Evolutionary conservation across 2,113 vertebrate species (phyloP), one percentile per base, ranked within the genome.

Genomic region (Chitala chitala): DNA sequence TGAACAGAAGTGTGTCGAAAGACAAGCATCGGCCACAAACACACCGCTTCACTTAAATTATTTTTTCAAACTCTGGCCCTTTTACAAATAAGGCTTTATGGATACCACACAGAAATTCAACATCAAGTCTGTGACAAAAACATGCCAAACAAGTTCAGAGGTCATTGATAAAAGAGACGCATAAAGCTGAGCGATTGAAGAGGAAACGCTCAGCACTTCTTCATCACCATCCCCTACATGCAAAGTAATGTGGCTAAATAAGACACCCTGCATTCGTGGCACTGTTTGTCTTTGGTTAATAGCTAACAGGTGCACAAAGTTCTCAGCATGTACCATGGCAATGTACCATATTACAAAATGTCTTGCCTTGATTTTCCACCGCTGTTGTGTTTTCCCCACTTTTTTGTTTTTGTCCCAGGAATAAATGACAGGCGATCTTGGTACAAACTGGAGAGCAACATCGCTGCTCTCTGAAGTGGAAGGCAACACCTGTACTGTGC

Each of bases 211-310:
- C 15, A 29, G 22, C 24, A 9, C 26, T 20, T 46, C 38, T 20
- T 22, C 5, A 42, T 10, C 38, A 5, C 26, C 54, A 1, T 9
- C 15, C 7, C n/a, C 4, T 31, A 38, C 48, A 26, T 6, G 31
- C 33, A n/a, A 12, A n/a, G 17, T 55, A 38, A 20, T 8, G 40
- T 46, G 42, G 10, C 38, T 5, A 66, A 66, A 75, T 77, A 74
- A 79, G 77, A 75, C 12, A 46, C 5, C 20, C 50, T 40, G 42
- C 24, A 61, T 5, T 7, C 20, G 15, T 42, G 36, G 26, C 56
- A 72, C 77, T 86, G 87, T 90, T 90, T 87, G 82, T 84, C 75
- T 78, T 86, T 78, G 75, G 89, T 90, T 90, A 89, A 91, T 90
- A 80, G 87, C 84, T 88, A 81, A 88, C 86, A 79, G 77, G 72